phyloP scores from a whole-genome alignment of 2,113 vertebrate species.

The Muntiacus reevesi region DNA sequence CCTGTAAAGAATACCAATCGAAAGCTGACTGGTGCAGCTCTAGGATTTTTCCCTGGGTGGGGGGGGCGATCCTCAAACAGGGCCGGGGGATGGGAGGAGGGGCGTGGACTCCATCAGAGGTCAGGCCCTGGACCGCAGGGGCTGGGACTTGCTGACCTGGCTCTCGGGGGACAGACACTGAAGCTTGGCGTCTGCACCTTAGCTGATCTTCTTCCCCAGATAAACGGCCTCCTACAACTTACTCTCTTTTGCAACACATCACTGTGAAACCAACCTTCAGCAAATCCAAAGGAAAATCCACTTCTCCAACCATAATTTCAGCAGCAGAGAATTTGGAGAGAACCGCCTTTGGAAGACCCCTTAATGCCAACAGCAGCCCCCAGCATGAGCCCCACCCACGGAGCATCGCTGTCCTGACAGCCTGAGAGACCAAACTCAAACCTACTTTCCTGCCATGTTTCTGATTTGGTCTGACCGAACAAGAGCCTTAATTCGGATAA shows the following conservation, averaged over 20 bases:
- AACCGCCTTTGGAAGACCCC: neutral
- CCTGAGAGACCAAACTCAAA: neutral
- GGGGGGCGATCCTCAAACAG: fast-evolving
- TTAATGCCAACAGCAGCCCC: neutral
- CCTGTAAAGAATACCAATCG: no score
- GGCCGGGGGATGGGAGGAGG: fast-evolving
- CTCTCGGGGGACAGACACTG: neutral
- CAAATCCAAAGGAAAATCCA: neutral
- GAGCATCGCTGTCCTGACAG: neutral
- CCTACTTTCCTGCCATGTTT: neutral
- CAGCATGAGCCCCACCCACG: fast-evolving
- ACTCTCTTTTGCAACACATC: neutral
- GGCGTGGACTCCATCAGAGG: fast-evolving
- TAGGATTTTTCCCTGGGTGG: neutral
- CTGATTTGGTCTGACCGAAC: neutral
- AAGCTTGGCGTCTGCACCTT: neutral
- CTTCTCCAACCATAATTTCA: neutral
- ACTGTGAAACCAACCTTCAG: neutral
- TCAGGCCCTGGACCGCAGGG: neutral
- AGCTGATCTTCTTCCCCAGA: neutral
- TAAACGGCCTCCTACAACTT: neutral
- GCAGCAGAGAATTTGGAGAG: neutral
- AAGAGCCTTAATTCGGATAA: neutral
- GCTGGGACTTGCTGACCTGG: fast-evolving
- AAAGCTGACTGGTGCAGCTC: neutral